Evolutionary conservation across 30 jellyfish, hydroid and myxozoan species (phyloP).

Genomic region (Rhopilema esculentum): DNA sequence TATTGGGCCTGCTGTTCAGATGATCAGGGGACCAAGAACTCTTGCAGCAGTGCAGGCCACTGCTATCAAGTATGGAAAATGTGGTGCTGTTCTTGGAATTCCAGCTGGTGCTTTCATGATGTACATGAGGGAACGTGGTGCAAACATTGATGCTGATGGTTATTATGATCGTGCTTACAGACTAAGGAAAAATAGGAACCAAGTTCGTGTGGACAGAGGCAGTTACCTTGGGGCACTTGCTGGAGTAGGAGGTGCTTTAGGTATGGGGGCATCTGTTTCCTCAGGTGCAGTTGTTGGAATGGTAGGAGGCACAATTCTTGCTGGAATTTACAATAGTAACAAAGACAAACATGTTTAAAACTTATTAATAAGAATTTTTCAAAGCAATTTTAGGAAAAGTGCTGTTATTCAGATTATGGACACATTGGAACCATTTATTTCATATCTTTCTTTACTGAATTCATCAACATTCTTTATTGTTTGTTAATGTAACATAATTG

Average conservation of each 20-base stretch:
- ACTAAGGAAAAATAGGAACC: constrained; percentile 75
- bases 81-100: constrained; percentile 80
- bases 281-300: constrained; percentile 77
- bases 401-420: too few species aligned
- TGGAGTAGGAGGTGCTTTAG: constrained; percentile 65
- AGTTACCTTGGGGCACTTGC: constrained; percentile 62
- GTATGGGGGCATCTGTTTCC: constrained; percentile 70
- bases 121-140: constrained; percentile 55
- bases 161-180: constrained; percentile 77
- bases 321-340: constrained; percentile 35
- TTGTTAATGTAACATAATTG: too few species aligned
- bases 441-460: too few species aligned
- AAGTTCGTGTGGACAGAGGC: constrained; percentile 73
- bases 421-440: too few species aligned
- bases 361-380: too few species aligned
- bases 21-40: constrained; percentile 68
- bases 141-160: constrained; percentile 49
- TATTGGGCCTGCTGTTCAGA: constrained; percentile 81
- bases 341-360: constrained; percentile 59
- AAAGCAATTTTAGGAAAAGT: too few species aligned
- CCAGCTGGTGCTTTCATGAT: constrained; percentile 79
- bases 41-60: constrained; percentile 62
- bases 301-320: constrained; percentile 65
- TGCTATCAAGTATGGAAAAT: constrained; percentile 69
- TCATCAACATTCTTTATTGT: too few species aligned